Evolutionary conservation across 2,888 invertebrate genomes (phyloP).

Genomic region (Acheta domesticus): DNA sequence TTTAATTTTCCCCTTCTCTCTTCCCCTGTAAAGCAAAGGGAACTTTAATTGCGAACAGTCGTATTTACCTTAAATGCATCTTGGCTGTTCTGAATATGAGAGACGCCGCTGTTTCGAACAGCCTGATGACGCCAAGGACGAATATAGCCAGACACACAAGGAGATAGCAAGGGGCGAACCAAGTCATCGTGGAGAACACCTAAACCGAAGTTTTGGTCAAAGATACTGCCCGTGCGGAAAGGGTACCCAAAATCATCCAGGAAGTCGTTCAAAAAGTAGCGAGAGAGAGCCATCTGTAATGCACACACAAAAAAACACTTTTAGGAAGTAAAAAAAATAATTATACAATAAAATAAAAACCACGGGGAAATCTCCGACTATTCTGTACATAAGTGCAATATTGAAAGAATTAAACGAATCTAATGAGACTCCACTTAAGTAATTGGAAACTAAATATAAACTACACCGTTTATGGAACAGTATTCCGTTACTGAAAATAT

Average conservation of each 20-base stretch:
- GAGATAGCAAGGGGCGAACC: conserved; percentile 32
- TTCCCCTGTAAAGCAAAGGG: not conserved
- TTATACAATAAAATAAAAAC: not conserved
- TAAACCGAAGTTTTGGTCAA: conserved; percentile 45
- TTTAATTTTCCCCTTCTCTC: not conserved
- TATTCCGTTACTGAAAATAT: not conserved
- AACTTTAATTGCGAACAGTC: not conserved
- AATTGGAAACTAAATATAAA: not conserved
- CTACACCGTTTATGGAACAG: not conserved
- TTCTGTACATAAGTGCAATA: not conserved
- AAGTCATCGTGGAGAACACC: conserved; percentile 39
- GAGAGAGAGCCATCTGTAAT: not conserved
- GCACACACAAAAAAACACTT: not conserved
- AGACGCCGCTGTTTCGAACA: conserved; percentile 38
- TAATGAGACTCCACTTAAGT: not conserved
- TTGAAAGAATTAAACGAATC: not conserved
- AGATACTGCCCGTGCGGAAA: conserved; percentile 31
- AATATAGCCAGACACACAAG: conserved; percentile 38
- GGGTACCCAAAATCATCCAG: not conserved
- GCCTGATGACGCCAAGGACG: conserved; percentile 39
- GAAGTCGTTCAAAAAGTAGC: not conserved
- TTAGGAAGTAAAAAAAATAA: not conserved
- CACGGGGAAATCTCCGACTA: not conserved
- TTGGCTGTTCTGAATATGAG: conserved; percentile 38
- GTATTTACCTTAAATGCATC: conserved; percentile 42